Base-by-base conservation (phyloP, 1,140 invertebrate species). In the Diabrotica virgifera region DNA sequence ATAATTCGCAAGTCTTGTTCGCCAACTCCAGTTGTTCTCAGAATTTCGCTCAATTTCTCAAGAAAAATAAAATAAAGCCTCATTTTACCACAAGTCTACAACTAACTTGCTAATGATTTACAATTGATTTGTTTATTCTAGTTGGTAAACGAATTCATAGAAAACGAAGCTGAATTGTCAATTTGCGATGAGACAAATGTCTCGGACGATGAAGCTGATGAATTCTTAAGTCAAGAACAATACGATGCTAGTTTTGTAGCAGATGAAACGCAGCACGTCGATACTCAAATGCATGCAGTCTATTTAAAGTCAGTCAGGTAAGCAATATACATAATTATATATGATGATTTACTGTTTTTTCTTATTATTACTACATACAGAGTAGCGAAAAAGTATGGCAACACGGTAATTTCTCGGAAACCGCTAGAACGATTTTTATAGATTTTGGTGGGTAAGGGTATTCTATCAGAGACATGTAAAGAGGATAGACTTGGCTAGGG, bases 211-310 rank as follows among this genome's bases (percentile, higher is more conserved):
- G 72, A 76, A 64, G 54, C 52, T n/a, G 68, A 67, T 35, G 70
- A 67, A 54, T 68, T 69, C 24, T 68, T 69, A 38, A 67, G 67
- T 59, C 11, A 54, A 46, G 61, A 69, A 68, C 60, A n/a, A 57
- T 77, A 72, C 58, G 76, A 77, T 11, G 58, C 59, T 11, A 78
- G 77, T 65, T 78, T 78, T 62, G 74, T 78, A 5, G 66, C 74
- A 50, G 76, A 78, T 70, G 68, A 76, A 61, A 71, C 70, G 0
- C 63, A 71, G 37, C 37, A 63, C 53, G 24, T 71, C 37, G 58
- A 68, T 56, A 75, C 75, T 0, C 57, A 70, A 59, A 76, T 73
- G 65, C 72, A 77, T 53, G 74, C 64, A 1, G 64, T 71, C 35
- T 78, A 78, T 70, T 68, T 78, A 36, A 59, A 75, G 56, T 75